Percentiles rank a stretch among this genome's conserved stretches.
phyloP scores from a whole-genome alignment of 1,140 invertebrate genomes.

The Pygmarrhopalites habei region DNA sequence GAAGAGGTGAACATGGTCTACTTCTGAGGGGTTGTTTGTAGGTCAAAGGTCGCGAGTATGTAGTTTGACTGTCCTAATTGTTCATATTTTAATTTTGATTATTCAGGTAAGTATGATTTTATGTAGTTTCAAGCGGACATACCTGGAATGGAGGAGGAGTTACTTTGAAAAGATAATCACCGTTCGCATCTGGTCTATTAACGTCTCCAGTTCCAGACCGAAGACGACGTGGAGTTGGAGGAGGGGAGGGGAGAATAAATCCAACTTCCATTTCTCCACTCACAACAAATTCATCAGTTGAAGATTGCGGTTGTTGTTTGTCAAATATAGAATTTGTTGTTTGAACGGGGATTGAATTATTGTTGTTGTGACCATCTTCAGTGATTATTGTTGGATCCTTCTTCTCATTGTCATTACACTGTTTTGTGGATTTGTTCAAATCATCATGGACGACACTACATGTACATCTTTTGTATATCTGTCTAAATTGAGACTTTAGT shows the following conservation, averaged over 20 bases:
- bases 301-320: neutral
- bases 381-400: neutral
- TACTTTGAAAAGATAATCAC: neutral
- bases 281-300: neutral
- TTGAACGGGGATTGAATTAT: neutral
- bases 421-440: neutral
- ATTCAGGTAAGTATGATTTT: no score
- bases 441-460: neutral
- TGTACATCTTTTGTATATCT: neutral
- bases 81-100: neutral
- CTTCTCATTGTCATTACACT: neutral
- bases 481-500: neutral
- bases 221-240: neutral
- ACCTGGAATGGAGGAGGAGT: slow-evolving; percentile 8
- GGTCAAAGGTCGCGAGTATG: neutral
- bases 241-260: neutral
- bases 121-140: no score
- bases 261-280: neutral
- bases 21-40: neutral
- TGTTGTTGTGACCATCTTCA: neutral
- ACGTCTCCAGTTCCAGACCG: no score
- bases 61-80: neutral
- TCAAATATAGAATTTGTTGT: neutral
- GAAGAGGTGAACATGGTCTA: neutral
- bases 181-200: neutral